phyloP scores from a whole-genome alignment of 2,113 vertebrate genomes.

The Entomyzon cyanotis region DNA sequence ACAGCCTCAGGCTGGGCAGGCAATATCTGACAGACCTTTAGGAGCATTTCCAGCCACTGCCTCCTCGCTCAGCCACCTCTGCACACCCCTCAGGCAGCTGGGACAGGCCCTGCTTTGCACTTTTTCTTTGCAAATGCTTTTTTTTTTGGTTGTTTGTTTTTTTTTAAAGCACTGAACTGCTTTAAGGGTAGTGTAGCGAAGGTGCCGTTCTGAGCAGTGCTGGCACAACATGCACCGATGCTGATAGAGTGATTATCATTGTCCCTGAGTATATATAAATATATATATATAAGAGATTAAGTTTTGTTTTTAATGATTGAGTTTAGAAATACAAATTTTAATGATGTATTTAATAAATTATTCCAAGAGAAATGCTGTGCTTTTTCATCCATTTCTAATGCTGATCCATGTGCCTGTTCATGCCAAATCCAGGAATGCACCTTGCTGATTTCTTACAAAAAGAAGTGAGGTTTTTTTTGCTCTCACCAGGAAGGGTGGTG shows the following conservation, averaged over 20 bases:
- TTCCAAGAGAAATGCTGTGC: slow-evolving; percentile 54
- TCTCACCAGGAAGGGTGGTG: background rate
- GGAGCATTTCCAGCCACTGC: background rate
- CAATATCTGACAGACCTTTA: background rate
- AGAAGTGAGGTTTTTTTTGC: background rate
- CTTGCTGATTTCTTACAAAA: background rate
- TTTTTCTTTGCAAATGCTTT: slow-evolving; percentile 46
- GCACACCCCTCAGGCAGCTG: background rate
- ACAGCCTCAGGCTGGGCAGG: background rate
- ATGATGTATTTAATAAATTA: slow-evolving; percentile 76
- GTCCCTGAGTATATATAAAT: slow-evolving; percentile 32
- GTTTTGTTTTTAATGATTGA: slow-evolving; percentile 61
- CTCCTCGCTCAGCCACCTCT: background rate
- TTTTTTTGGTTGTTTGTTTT: background rate
- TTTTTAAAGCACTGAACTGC: slow-evolving; percentile 4
- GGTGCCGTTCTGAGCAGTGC: background rate
- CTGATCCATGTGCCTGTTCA: slow-evolving; percentile 5
- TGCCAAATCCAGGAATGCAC: slow-evolving; percentile 13
- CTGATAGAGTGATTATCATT: slow-evolving; percentile 19
- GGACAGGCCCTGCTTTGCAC: slow-evolving; percentile 40
- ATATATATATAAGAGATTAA: slow-evolving; percentile 27
- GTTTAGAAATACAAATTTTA: slow-evolving; percentile 61
- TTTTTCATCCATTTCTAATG: slow-evolving; percentile 26
- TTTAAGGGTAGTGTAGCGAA: background rate
- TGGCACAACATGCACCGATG: background rate